Percentiles rank a stretch among this genome's conserved stretches.
These are phyloP conservation scores for Choloepus hoffmanni DNA, from an alignment of 2,113 vertebrate genomes.

Conservation along the genomic window DNA sequence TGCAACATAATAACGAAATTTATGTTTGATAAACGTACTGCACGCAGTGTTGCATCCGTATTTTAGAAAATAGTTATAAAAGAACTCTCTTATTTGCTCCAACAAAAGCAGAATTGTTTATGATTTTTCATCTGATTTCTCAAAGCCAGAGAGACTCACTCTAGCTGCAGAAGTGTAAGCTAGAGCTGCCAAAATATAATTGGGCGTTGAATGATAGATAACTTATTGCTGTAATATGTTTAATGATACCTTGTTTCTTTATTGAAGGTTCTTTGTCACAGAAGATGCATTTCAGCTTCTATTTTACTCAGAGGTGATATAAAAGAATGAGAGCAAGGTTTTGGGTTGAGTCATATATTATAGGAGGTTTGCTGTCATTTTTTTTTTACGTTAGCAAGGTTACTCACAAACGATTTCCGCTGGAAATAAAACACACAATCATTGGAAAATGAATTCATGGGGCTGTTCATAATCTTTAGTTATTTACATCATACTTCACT, in stretches of 20 bases:
- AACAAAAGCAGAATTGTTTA: conserved; percentile 44
- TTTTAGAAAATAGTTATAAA: conserved; percentile 55
- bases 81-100: conserved; percentile 3
- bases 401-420: conserved; percentile 56
- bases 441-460: conserved; percentile 52
- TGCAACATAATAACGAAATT: conserved; percentile 38
- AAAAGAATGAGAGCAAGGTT: conserved; percentile 65
- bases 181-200: conserved; percentile 58
- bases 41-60: neutral
- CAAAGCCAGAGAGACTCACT: conserved; percentile 58
- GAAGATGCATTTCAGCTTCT: conserved; percentile 67
- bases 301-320: conserved; percentile 67
- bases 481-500: conserved; percentile 59
- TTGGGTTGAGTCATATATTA: conserved; percentile 55
- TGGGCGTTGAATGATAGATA: conserved; percentile 65
- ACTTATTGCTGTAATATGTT: conserved; percentile 65
- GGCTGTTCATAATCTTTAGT: neutral
- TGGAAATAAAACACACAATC: conserved; percentile 53
- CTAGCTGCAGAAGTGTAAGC: conserved; percentile 20
- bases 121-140: conserved; percentile 54
- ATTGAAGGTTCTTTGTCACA: conserved; percentile 55
- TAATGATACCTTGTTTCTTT: conserved; percentile 71
- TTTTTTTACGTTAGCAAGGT: conserved; percentile 51
- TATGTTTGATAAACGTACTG: conserved; percentile 47
- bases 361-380: conserved; percentile 57